Evolutionary conservation across 2,888 invertebrate genomes (phyloP).

Genomic region (Drosophila pseudotakahashii): DNA sequence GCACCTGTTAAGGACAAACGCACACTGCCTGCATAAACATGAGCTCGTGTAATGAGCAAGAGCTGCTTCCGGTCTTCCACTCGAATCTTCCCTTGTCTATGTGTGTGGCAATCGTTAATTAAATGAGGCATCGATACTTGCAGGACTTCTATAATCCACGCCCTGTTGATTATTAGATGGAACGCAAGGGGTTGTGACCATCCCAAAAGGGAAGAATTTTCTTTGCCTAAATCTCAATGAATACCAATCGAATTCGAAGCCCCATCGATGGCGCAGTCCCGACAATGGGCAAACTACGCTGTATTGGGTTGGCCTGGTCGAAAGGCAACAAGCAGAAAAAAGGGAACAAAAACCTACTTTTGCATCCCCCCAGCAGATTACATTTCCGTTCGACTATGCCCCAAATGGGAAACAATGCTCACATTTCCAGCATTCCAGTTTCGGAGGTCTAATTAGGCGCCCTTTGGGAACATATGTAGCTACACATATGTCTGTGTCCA

Average conservation of each 20-base stretch:
- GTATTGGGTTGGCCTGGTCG: neutral
- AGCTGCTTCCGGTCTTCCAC: constrained; percentile 21
- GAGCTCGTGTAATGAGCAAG: constrained; percentile 35
- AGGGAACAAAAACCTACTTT: neutral
- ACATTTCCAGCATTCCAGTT: constrained; percentile 13
- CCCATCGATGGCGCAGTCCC: constrained; percentile 4
- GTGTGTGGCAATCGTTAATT: constrained; percentile 55
- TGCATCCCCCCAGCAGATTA: constrained; percentile 5
- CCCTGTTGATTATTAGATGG: constrained; percentile 33
- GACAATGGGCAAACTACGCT: constrained; percentile 11
- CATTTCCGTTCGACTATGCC: constrained; percentile 16
- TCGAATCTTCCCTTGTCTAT: constrained; percentile 1
- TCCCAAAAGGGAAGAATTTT: neutral
- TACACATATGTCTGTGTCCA: constrained; percentile 33
- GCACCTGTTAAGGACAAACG: constrained; percentile 28
- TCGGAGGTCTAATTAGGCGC: constrained; percentile 59
- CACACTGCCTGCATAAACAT: constrained; percentile 54
- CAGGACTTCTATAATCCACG: constrained; percentile 26
- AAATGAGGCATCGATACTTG: constrained; percentile 62
- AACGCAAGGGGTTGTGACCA: neutral
- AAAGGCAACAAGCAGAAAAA: neutral
- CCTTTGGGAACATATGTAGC: constrained; percentile 55
- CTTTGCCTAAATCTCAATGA: constrained; percentile 19
- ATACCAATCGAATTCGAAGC: constrained; percentile 16
- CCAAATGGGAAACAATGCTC: constrained; percentile 25